These are phyloP conservation scores for Grapholita molesta DNA, from an alignment of 1,140 invertebrate genomes.

Conservation along the genomic window DNA sequence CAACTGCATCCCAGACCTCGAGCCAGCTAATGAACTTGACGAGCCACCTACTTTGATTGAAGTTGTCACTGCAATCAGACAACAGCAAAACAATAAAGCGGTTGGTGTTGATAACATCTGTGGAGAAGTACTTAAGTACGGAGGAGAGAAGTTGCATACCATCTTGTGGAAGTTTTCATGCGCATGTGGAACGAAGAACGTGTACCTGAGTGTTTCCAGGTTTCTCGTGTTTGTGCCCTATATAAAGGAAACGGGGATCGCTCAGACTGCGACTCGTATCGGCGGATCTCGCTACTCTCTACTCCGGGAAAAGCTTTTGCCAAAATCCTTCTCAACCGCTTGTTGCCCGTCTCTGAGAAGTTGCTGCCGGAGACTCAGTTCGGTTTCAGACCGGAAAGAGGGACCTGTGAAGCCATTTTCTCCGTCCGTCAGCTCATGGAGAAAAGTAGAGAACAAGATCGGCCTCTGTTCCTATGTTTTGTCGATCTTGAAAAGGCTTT, in stretches of 20 bases:
- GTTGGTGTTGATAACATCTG: conserved; percentile 28
- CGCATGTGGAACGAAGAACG: conserved; percentile 27
- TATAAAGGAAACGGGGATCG: conserved; percentile 36
- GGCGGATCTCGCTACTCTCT: conserved; percentile 33
- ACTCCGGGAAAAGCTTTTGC: conserved; percentile 32
- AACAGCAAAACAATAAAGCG: conserved; percentile 27
- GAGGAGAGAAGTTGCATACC: conserved; percentile 25
- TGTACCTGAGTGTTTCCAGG: conserved; percentile 22
- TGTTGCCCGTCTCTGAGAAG: conserved; percentile 25
- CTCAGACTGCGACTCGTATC: conserved; percentile 28
- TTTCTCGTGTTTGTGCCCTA: conserved; percentile 24
- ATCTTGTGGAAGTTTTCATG: conserved; percentile 23
- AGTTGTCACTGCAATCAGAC: conserved; percentile 21
- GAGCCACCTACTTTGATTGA: conserved; percentile 16
- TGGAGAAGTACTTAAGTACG: conserved; percentile 29
- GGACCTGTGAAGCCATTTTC: too few species aligned
- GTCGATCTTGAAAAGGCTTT: too few species aligned
- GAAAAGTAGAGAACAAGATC: too few species aligned
- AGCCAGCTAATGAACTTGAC: conserved; percentile 14
- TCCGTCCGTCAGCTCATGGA: too few species aligned
- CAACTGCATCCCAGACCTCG: conserved; percentile 16
- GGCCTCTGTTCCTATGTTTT: too few species aligned
- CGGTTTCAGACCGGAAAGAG: too few species aligned
- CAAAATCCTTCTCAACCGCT: conserved; percentile 30
- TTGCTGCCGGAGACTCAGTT: conserved; percentile 19